Base-by-base conservation (phyloP, 1,140 invertebrate species). In the Nasonia giraulti region DNA sequence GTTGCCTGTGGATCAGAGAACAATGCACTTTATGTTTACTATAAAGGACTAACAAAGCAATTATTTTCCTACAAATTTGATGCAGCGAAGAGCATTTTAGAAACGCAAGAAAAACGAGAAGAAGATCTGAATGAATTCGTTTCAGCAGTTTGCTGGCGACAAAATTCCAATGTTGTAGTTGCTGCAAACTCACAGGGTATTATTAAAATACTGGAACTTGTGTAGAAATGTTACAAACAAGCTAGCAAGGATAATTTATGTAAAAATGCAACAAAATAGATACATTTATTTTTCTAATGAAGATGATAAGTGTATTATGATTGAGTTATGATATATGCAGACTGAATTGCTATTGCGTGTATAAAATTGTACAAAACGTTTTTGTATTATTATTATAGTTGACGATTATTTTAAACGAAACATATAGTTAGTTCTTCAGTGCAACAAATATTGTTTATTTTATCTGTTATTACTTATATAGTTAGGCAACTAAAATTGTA, bases 1-100 rank as follows among this genome's bases (percentile, higher is more conserved):
- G 95, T 99, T 31, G 97, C 97, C 4, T 99, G 98, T 94, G 98
- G 98, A 74, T 99, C 98, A 17, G 98, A 99, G 93, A 99, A 99
- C 90, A 99, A 99, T 92, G 96, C 98, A 2, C 93, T 99, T 2
- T 99, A 98, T 92, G 94, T 99, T 78, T 99, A 99, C 92, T 99
- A 98, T 90, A 97, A 98, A 91, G 97, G 97, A 14, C 92, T 99
- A 33, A 96, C 97, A 11, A 97, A 97, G 89, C 97, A 97, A 87
- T 91, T 99, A 76, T 96, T 99, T 87, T 96, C 95, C 76, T 98
- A 97, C 91, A 96, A 97, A 89, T 99, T 99, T 94, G 97, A 98
- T 88, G 95, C 97, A 14, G 95, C 96, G 37, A 94, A 96, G 87
- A 97, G 96, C 89, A 95, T 98, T 85, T 91, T 98, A 81, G 97